phyloP scores from a whole-genome alignment of 2,888 invertebrate species.

The Zelleria hepariella region DNA sequence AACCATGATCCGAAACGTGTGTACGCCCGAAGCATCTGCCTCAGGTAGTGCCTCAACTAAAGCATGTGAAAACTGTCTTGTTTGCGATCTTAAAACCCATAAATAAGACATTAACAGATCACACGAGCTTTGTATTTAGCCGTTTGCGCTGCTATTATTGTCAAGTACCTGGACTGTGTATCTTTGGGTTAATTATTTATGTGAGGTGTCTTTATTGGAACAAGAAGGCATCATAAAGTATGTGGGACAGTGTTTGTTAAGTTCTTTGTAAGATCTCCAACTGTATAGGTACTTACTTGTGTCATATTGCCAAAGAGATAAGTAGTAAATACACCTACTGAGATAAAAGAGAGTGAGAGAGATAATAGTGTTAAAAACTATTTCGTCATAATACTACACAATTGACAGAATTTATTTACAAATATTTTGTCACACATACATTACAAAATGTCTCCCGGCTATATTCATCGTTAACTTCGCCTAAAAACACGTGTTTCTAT shows the following conservation, averaged over 20 bases:
- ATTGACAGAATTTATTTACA: too few species aligned
- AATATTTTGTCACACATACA: too few species aligned
- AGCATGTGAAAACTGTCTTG: conserved; percentile 66
- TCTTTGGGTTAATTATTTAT: not conserved
- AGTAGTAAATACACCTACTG: not conserved
- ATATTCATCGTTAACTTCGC: not conserved
- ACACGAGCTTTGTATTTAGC: conserved; percentile 46
- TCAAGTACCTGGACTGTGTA: not conserved
- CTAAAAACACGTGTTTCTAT: not conserved
- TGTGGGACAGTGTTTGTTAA: too few species aligned
- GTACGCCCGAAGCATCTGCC: not conserved
- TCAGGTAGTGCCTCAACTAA: conserved; percentile 34
- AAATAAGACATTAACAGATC: conserved; percentile 70
- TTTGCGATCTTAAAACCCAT: conserved; percentile 50
- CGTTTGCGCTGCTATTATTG: conserved; percentile 29
- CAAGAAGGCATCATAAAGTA: too few species aligned
- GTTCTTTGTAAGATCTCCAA: too few species aligned
- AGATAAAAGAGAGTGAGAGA: not conserved
- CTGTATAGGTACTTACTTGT: too few species aligned
- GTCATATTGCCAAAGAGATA: too few species aligned
- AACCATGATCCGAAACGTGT: not conserved
- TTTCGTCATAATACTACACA: too few species aligned
- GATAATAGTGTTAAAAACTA: too few species aligned
- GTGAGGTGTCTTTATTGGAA: too few species aligned
- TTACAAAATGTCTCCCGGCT: not conserved